Conservation (phyloP, 2,888 invertebrate genomes). For the Creontiades dilutus region DNA sequence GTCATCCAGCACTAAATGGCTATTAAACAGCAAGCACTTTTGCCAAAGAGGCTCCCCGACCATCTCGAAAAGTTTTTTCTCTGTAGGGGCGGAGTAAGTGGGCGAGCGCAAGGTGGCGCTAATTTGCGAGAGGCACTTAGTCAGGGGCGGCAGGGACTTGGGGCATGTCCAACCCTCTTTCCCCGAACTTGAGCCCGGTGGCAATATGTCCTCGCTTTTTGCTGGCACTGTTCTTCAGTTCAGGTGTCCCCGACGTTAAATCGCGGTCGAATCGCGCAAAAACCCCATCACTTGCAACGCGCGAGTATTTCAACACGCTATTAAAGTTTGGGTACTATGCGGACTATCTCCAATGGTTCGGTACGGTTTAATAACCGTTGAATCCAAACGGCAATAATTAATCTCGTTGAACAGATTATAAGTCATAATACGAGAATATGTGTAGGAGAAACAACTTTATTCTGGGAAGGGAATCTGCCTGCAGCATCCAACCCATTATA, state of each 20-base stretch:
- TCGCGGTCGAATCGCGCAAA: constrained; percentile 64
- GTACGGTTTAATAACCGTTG: not conserved
- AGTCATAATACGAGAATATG: too few relatives aligned
- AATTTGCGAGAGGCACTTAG: constrained; percentile 70
- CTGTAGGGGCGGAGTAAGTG: constrained; percentile 25
- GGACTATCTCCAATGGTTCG: not conserved
- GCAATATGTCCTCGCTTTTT: constrained; percentile 66
- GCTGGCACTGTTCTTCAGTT: constrained; percentile 52
- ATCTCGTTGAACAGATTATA: too few relatives aligned
- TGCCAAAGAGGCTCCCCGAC: constrained; percentile 22
- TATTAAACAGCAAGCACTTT: constrained; percentile 66
- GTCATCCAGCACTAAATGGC: constrained; percentile 52
- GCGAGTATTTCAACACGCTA: constrained; percentile 50
- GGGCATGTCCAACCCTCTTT: constrained; percentile 67
- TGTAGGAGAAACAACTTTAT: too few relatives aligned
- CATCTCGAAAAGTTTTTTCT: constrained; percentile 34
- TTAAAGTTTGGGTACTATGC: constrained; percentile 6
- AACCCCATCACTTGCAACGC: constrained; percentile 61
- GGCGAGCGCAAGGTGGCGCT: constrained; percentile 69
- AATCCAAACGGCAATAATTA: not conserved
- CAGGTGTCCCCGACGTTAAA: constrained; percentile 64
- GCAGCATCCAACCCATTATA: too few relatives aligned
- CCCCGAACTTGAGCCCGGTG: constrained; percentile 10
- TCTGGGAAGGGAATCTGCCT: too few relatives aligned
- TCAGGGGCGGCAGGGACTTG: constrained; percentile 66